These are phyloP conservation scores for Oceanodroma tethys DNA, from an alignment of 2,113 vertebrate genomes.

Conservation along the genomic window DNA sequence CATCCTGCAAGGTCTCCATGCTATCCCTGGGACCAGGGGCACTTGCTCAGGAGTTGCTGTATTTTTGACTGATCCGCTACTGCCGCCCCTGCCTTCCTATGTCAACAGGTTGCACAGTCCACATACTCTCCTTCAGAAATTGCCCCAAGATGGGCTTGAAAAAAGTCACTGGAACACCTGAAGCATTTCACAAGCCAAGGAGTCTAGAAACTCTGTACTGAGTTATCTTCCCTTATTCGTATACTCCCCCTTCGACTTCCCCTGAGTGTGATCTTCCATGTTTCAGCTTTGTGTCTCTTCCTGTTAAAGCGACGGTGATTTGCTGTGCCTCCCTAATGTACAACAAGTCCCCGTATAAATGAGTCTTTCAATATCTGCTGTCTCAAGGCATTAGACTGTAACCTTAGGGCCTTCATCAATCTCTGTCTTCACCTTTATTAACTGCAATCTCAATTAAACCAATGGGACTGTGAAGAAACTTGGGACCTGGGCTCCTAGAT, in stretches of 20 bases:
- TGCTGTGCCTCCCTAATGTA: background rate
- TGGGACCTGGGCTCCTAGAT: background rate
- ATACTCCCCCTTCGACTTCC: background rate
- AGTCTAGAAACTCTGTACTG: no score
- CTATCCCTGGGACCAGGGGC: background rate
- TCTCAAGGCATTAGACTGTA: background rate
- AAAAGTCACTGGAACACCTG: background rate
- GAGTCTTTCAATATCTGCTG: background rate
- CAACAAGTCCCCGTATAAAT: background rate
- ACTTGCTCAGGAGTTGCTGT: background rate
- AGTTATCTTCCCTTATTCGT: background rate
- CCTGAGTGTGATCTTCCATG: background rate
- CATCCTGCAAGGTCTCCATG: background rate
- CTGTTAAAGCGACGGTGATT: background rate
- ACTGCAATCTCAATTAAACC: conserved; percentile 1
- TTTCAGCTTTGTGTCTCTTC: background rate
- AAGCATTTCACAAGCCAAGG: background rate
- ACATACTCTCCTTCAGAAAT: background rate
- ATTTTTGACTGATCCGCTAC: background rate
- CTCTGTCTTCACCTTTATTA: background rate
- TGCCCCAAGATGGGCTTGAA: background rate
- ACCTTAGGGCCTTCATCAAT: conserved; percentile 17
- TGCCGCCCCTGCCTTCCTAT: background rate
- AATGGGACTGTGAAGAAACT: background rate
- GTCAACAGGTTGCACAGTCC: background rate